A percentile compares a stretch with the other conserved stretches of the same genome.
Conservation (phyloP, 2,113 vertebrate genomes). For the Dendrocopos noguchii region DNA sequence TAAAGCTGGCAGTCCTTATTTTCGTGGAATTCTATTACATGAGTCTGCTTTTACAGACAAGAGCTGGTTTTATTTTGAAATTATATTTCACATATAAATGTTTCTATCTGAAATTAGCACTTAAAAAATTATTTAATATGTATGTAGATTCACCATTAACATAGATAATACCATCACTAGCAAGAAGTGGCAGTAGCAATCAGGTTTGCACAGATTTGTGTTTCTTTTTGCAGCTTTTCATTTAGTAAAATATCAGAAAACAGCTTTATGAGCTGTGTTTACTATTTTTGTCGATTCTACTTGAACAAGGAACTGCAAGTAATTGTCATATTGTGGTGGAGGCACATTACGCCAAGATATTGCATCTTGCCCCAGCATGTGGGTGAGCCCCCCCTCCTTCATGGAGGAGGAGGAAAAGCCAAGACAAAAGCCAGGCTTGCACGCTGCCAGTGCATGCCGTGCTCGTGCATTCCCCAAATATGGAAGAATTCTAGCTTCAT, state of each 20-base stretch:
- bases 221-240: neutral
- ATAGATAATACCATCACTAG: neutral
- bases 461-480: no score
- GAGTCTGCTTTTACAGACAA: neutral
- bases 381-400: no score
- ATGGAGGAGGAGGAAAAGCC: no score
- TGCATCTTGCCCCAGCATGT: no score
- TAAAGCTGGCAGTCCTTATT: neutral
- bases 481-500: no score
- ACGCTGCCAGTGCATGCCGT: no score
- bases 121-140: neutral
- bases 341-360: no score
- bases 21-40: neutral
- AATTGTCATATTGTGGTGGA: neutral
- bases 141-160: neutral
- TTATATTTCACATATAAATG: neutral
- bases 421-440: no score
- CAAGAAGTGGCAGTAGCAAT: neutral
- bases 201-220: neutral
- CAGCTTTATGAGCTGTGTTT: neutral
- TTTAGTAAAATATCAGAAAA: constrained; percentile 17
- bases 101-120: neutral
- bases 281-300: constrained; percentile 3
- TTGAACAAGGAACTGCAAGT: neutral
- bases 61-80: neutral